Evolutionary conservation across 2,797 vertebrate genomes (phyloP).

Genomic region (Helarctos malayanus): DNA sequence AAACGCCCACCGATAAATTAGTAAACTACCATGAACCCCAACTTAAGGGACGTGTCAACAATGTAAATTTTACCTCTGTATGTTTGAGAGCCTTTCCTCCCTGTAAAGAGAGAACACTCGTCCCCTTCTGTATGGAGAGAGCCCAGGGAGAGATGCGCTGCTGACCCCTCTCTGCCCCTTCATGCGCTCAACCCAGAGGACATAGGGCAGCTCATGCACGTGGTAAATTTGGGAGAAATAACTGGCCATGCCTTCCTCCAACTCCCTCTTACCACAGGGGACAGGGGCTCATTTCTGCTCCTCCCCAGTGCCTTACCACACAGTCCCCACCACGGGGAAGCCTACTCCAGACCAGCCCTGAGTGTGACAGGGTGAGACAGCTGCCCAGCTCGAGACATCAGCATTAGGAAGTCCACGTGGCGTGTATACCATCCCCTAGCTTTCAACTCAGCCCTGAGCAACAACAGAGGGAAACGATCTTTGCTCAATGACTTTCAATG

Average conservation of each 20-base stretch:
- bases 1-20: constrained; percentile 38
- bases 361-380: not conserved
- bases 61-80: constrained; percentile 9
- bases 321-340: not conserved
- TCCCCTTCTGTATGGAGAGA: not conserved
- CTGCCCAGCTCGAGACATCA: not conserved
- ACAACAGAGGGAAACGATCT: not conserved
- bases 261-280: not conserved
- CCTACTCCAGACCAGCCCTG: not conserved
- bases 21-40: not conserved
- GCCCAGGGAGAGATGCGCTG: not conserved
- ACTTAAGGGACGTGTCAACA: not conserved
- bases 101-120: not conserved
- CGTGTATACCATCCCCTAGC: not conserved
- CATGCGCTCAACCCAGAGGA: not conserved
- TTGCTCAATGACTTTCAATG: not conserved
- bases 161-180: not conserved
- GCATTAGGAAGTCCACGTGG: not conserved
- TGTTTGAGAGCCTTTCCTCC: constrained; percentile 17
- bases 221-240: not conserved
- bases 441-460: not conserved
- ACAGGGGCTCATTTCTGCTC: not conserved
- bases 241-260: not conserved
- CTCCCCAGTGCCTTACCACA: not conserved
- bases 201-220: not conserved